Evolutionary conservation across 2,888 invertebrate species (phyloP), one percentile per base, ranked within the genome.

Genomic region (Rosalia funebris): DNA sequence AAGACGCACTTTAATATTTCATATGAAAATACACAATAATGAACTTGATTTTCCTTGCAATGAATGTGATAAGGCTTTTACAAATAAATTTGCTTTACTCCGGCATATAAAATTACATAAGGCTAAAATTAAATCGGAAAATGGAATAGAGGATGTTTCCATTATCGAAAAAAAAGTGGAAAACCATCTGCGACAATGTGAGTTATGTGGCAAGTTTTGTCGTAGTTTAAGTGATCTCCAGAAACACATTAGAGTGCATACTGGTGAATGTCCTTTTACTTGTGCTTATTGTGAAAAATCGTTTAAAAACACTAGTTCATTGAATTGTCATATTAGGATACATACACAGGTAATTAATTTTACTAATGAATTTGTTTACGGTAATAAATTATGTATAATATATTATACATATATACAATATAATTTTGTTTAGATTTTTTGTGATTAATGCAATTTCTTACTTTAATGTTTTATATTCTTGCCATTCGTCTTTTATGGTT

Each of bases 61-160:
- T 2, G 58, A 70, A 16, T 71, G 73, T 34, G 68, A 71, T 3
- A 71, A 72, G 48, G 71, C 72, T 1, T 72, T 71, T 42, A 58
- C 66, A 0, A 67, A 69, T 34, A 66, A 64, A 34, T 71, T 66
- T 54, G 70, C 71, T 48, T 57, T 73, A 42, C 10, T 57, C 5
- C 46, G 69, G 11, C 73, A 73, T 50, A 17, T 60, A 15, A 68
- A 66, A 39, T 39, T 66, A 11, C 72, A 73, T 42, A 68, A 71
- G 46, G 64, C 7, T 5, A 17, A 19, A 34, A 11, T 10, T 12
- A 36, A 36, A 17, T 25, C 3, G 14, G 12, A 44, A n/a, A n/a
- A n/a, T n/a, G n/a, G n/a, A n/a, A n/a, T n/a, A n/a, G n/a, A n/a
- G n/a, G n/a, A n/a, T n/a, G 41, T n/a, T n/a, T n/a, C n/a, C n/a